These are phyloP conservation scores for Schrankia costaestrigalis DNA, from an alignment of 2,888 invertebrate species.

Conservation along the genomic window DNA sequence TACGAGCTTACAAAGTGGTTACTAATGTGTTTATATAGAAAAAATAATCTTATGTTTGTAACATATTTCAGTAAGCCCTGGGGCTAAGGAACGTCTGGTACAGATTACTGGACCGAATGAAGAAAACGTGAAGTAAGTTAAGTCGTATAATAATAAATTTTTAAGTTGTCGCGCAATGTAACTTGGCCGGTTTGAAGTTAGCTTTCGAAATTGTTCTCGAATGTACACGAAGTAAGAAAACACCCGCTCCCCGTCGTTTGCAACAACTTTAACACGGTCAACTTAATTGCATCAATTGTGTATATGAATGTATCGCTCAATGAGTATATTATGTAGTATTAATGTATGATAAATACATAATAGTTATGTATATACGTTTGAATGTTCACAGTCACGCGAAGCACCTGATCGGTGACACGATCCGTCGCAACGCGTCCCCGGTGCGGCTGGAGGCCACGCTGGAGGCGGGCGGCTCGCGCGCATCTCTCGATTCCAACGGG, in stretches of 20 bases:
- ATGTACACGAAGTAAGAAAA: no score
- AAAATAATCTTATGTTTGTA: slow-evolving; percentile 21
- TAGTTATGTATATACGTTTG: neutral
- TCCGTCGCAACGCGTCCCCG: slow-evolving; percentile 96
- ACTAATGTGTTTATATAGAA: slow-evolving; percentile 22
- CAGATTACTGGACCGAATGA: slow-evolving; percentile 97
- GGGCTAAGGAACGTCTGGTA: slow-evolving; percentile 96
- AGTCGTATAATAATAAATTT: no score
- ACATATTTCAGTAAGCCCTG: slow-evolving; percentile 89
- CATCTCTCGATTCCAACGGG: slow-evolving; percentile 88
- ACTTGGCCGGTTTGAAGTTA: neutral
- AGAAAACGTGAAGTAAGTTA: slow-evolving; percentile 92
- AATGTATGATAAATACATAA: no score
- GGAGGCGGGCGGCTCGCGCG: slow-evolving; percentile 84
- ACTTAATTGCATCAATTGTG: no score
- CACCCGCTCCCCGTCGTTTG: no score
- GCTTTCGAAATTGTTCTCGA: no score
- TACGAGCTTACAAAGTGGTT: slow-evolving; percentile 45
- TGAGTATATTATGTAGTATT: no score
- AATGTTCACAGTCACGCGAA: slow-evolving; percentile 88
- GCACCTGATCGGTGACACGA: slow-evolving; percentile 96
- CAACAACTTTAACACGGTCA: no score
- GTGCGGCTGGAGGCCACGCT: slow-evolving; percentile 83
- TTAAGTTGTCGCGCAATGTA: neutral
- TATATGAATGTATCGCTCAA: no score